phyloP scores from a whole-genome alignment of 2,797 vertebrate genomes.

The Smutsia gigantea region DNA sequence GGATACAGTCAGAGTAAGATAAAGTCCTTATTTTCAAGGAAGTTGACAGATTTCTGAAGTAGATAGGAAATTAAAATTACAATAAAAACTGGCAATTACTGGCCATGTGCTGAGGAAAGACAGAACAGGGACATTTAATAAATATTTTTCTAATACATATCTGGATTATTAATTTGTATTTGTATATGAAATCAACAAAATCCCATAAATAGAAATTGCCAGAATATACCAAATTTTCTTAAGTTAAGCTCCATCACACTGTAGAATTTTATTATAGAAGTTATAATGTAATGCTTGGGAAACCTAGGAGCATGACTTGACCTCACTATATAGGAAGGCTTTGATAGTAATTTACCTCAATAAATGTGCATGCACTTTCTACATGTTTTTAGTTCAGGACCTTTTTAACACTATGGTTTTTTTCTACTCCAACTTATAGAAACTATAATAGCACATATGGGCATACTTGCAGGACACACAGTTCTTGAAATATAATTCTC shows the following conservation, averaged over 20 bases:
- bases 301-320: not conserved
- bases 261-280: not conserved
- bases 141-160: not conserved
- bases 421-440: not conserved
- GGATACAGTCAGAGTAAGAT: not conserved
- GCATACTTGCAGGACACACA: not conserved
- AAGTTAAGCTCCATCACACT: not conserved
- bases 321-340: not conserved
- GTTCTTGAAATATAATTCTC: not conserved
- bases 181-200: not conserved
- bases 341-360: not conserved
- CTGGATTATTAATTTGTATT: not conserved
- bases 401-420: not conserved
- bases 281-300: not conserved
- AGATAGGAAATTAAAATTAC: not conserved
- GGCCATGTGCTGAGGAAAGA: not conserved
- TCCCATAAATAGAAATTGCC: not conserved
- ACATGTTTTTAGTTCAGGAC: not conserved
- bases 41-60: not conserved
- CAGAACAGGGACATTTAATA: not conserved
- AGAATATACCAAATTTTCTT: not conserved
- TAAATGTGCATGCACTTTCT: not conserved
- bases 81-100: not conserved
- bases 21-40: not conserved
- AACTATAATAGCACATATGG: not conserved